A percentile compares a stretch with the other conserved stretches of the same genome.
Evolutionary conservation across 35 echinoderm and acorn worm species (phyloP).

Genomic region (Chiridota heheva): DNA sequence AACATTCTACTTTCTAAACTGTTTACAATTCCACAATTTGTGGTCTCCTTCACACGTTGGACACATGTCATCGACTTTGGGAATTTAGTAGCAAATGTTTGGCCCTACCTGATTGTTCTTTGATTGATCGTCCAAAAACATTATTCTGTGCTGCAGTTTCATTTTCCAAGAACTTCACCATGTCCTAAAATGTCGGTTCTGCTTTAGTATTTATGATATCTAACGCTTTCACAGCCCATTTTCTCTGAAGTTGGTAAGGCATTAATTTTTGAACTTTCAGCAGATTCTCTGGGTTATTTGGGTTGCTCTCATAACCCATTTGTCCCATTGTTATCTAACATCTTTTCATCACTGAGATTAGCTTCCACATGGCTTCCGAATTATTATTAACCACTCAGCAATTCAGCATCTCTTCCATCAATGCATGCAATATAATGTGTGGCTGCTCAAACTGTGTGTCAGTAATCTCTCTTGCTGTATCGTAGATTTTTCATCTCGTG

Average conservation of each 20-base stretch:
- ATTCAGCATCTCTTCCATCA: slow-evolving; percentile 42
- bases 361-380: slow-evolving; percentile 15
- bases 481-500: slow-evolving; percentile 13
- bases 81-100: slow-evolving; percentile 20
- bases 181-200: slow-evolving; percentile 11
- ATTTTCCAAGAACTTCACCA: slow-evolving; percentile 14
- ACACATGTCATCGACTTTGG: neutral
- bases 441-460: slow-evolving; percentile 33
- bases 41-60: neutral
- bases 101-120: slow-evolving; percentile 22
- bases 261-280: slow-evolving; percentile 14
- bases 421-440: slow-evolving; percentile 38
- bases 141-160: slow-evolving; percentile 24
- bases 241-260: slow-evolving; percentile 1
- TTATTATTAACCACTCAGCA: neutral
- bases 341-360: slow-evolving; percentile 42
- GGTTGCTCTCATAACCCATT: slow-evolving; percentile 21
- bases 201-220: slow-evolving; percentile 3
- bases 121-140: slow-evolving; percentile 8
- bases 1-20: slow-evolving; percentile 7
- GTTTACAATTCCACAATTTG: slow-evolving; percentile 38
- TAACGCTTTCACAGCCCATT: slow-evolving; percentile 13
- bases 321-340: neutral
- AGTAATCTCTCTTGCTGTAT: slow-evolving; percentile 11
- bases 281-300: slow-evolving; percentile 27